Percentiles rank a stretch among this genome's conserved stretches.
Evolutionary conservation across 2,113 vertebrate genomes (phyloP).

Genomic region (Ictalurus punctatus): DNA sequence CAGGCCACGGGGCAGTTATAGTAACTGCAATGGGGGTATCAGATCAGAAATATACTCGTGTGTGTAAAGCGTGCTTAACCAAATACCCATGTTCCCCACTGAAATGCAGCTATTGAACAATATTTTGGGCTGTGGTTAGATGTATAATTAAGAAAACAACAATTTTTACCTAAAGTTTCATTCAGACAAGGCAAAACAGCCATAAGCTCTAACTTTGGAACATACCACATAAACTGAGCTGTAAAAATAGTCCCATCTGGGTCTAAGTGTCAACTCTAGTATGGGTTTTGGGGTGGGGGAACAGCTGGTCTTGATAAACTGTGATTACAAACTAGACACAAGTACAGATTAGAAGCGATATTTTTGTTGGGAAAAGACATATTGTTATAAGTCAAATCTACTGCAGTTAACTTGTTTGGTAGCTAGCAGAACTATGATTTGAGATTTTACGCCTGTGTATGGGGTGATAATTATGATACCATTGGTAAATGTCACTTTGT

Average conservation of each 20-base stretch:
- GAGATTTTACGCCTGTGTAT: neutral
- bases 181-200: conserved; percentile 10
- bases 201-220: conserved; percentile 8
- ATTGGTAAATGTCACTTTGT: neutral
- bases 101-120: neutral
- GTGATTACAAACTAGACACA: conserved; percentile 17
- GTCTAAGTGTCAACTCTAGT: conserved; percentile 15
- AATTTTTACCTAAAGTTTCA: conserved; percentile 18
- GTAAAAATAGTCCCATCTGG: conserved; percentile 24
- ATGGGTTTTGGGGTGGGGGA: neutral
- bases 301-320: conserved; percentile 30
- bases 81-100: neutral
- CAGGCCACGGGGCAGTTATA: neutral
- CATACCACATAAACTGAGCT: conserved; percentile 2
- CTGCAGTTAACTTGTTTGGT: neutral
- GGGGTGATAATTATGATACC: neutral
- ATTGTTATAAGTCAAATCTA: neutral
- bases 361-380: conserved; percentile 25
- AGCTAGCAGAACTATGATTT: neutral
- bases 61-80: conserved; percentile 8
- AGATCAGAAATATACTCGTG: conserved; percentile 9
- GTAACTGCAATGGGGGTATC: neutral
- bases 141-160: conserved; percentile 16
- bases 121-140: conserved; percentile 14
- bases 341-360: conserved; percentile 10